These are phyloP conservation scores for Lepidothrix coronata DNA, from an alignment of 2,113 vertebrate species.

Conservation along the genomic window DNA sequence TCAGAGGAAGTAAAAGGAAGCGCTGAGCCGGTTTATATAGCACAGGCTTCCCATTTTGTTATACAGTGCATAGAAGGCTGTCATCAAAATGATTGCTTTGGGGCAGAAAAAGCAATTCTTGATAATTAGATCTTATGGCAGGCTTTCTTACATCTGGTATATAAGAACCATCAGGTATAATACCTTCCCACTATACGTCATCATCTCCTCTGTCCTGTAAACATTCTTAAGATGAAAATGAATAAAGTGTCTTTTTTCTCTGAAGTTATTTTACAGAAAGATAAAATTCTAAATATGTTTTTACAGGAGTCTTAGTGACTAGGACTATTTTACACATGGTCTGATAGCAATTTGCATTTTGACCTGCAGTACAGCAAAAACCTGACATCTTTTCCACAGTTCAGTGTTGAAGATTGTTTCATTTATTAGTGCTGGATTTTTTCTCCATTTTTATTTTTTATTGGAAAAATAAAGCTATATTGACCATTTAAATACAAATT, in stretches of 20 bases:
- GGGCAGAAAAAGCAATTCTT: constrained; percentile 81
- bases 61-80: constrained; percentile 79
- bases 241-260: not conserved
- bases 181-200: constrained; percentile 7
- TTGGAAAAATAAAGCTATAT: not conserved
- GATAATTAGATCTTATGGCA: constrained; percentile 82
- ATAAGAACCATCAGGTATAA: constrained; percentile 63
- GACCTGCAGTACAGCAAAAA: not conserved
- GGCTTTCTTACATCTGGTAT: constrained; percentile 62
- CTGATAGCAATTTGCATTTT: constrained; percentile 17
- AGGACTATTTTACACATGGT: not conserved
- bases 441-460: not conserved
- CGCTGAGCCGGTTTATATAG: constrained; percentile 73
- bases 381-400: not conserved
- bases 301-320: not conserved
- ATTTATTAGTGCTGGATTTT: not conserved
- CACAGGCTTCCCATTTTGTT: constrained; percentile 78
- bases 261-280: constrained; percentile 20
- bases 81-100: constrained; percentile 81
- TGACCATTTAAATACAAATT: constrained; percentile 25
- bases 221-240: constrained; percentile 21
- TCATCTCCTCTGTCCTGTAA: constrained; percentile 37
- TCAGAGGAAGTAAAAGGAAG: constrained; percentile 74
- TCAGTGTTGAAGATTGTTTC: not conserved
- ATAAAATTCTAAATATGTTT: constrained; percentile 8